These are phyloP conservation scores for Ectropis grisescens DNA, from an alignment of 1,140 invertebrate species.

Conservation along the genomic window DNA sequence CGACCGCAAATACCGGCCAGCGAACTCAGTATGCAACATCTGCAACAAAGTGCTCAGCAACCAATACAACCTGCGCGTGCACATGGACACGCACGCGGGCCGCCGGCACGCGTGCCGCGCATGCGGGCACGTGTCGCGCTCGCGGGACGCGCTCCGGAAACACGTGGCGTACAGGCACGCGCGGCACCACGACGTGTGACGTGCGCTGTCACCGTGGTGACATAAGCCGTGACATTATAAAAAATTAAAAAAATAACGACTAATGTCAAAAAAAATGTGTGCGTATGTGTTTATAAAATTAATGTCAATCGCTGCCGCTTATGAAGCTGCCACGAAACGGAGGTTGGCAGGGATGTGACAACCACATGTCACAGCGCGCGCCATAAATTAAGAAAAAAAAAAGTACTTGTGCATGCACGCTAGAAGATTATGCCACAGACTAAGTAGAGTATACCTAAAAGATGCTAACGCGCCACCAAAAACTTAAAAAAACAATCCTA, in stretches of 20 bases:
- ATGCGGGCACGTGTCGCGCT: constrained; percentile 87
- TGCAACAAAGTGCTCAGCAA: constrained; percentile 91
- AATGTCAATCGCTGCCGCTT: no score
- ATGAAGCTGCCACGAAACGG: no score
- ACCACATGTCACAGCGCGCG: no score
- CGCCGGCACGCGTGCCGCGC: constrained; percentile 83
- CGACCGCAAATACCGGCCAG: constrained; percentile 36
- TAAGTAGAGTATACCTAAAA: no score
- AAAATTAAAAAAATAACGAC: no score
- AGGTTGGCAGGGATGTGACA: not conserved
- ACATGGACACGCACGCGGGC: constrained; percentile 91
- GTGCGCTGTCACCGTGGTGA: not conserved
- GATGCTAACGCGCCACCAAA: no score
- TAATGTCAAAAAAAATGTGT: not conserved
- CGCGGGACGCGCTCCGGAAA: constrained; percentile 87
- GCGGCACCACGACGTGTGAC: constrained; percentile 4
- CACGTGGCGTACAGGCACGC: constrained; percentile 90
- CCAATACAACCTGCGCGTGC: constrained; percentile 90
- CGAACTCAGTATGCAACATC: constrained; percentile 77
- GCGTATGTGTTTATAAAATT: not conserved
- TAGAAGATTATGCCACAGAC: no score
- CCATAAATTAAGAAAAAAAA: no score
- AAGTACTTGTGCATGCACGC: no score
- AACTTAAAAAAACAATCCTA: no score
- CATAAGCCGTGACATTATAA: no score